phyloP scores from a whole-genome alignment of 1,140 invertebrate species.

The Ostrea denselamellosa region DNA sequence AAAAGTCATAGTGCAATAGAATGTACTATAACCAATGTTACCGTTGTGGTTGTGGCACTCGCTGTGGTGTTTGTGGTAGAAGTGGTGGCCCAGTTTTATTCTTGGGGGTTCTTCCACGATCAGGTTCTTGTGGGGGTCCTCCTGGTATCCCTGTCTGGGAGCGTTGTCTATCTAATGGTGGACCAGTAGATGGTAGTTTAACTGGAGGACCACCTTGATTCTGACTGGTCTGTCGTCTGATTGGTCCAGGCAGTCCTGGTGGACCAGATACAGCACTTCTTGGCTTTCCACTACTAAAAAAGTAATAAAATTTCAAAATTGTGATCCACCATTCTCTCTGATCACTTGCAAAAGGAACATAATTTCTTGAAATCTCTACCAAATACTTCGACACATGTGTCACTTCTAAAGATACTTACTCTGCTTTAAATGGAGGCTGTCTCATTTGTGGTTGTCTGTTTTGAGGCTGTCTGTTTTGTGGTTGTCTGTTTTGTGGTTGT shows the following conservation, averaged over 20 bases:
- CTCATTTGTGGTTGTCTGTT: neutral
- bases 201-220: neutral
- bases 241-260: slow-evolving; percentile 19
- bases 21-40: neutral
- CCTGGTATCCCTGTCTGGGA: neutral
- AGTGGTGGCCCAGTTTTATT: slow-evolving; percentile 14
- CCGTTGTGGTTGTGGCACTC: slow-evolving; percentile 7
- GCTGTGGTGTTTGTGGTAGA: neutral
- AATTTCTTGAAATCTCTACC: neutral
- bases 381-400: neutral
- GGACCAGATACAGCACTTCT: slow-evolving; percentile 36
- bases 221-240: slow-evolving; percentile 37
- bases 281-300: slow-evolving; percentile 36
- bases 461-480: neutral
- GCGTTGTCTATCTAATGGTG: slow-evolving; percentile 23
- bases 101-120: slow-evolving; percentile 5
- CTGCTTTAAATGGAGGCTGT: neutral
- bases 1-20: neutral
- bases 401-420: slow-evolving; percentile 8
- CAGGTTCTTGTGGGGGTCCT: neutral
- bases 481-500: neutral
- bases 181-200: slow-evolving; percentile 33
- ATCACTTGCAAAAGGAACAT: neutral
- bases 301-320: neutral
- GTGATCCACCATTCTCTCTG: neutral